phyloP scores from a whole-genome alignment of 2,797 vertebrate genomes.

The Schizothorax lantsangensis region DNA sequence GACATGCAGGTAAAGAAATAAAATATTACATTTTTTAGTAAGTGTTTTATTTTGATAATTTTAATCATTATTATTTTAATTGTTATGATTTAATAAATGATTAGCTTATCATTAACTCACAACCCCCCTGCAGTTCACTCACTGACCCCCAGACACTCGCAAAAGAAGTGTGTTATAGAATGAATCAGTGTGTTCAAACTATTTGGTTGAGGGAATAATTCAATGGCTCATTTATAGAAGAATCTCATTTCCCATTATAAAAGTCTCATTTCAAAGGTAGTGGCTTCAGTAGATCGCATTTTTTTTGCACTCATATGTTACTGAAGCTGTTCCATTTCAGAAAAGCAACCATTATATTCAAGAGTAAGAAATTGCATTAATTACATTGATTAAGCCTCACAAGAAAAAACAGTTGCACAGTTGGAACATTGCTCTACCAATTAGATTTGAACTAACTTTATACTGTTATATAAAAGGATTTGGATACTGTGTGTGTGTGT shows the following conservation, averaged over 20 bases:
- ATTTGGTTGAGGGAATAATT: background rate
- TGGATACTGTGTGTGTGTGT: background rate
- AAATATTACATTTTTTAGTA: background rate
- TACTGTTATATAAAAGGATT: background rate
- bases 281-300: background rate
- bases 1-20: background rate
- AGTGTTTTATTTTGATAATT: background rate
- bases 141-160: background rate
- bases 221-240: background rate
- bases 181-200: background rate
- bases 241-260: too few relatives aligned
- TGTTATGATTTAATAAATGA: background rate
- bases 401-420: background rate
- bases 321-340: background rate
- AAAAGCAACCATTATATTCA: background rate
- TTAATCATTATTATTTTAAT: background rate
- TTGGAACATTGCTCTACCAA: background rate
- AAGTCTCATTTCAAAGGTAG: background rate
- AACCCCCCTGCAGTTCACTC: background rate
- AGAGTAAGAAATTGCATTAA: background rate
- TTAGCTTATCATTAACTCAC: background rate
- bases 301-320: background rate
- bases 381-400: background rate
- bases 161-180: background rate
- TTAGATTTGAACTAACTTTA: background rate